phyloP scores from a whole-genome alignment of 2,888 invertebrate species.

The Ceriagrion tenellum region DNA sequence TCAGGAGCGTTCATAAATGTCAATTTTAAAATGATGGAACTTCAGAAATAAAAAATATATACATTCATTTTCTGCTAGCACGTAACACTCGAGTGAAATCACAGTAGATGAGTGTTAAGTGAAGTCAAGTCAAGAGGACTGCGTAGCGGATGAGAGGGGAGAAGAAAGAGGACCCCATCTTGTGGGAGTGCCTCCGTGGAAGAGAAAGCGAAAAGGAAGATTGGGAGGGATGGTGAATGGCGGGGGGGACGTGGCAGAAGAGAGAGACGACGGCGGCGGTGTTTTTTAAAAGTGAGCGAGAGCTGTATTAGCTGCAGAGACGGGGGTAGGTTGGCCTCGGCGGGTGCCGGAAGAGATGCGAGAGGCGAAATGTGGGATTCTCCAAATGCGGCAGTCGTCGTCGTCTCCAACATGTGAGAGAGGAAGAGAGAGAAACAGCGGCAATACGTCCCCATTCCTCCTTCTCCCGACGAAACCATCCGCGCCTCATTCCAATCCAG shows the following conservation, averaged over 20 bases:
- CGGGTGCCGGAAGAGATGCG: neutral
- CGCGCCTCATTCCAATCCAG: neutral
- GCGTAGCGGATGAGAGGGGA: neutral
- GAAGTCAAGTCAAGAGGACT: too few species aligned
- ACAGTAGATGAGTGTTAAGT: too few species aligned
- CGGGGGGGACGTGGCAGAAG: neutral
- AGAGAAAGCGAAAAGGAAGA: neutral
- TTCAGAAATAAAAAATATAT: too few species aligned
- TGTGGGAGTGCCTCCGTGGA: neutral
- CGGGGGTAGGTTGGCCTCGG: neutral
- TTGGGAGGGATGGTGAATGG: neutral
- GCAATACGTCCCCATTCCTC: neutral
- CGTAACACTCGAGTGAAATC: too few species aligned
- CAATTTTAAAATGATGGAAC: too few species aligned
- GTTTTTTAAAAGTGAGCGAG: neutral
- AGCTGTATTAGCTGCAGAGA: neutral
- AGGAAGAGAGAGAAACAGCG: neutral
- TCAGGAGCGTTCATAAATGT: too few species aligned
- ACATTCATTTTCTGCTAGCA: too few species aligned
- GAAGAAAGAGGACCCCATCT: neutral
- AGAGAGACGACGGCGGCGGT: neutral
- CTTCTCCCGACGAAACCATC: neutral
- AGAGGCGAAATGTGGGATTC: neutral
- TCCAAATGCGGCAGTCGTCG: slow-evolving; percentile 4
- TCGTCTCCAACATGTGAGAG: neutral